These are phyloP conservation scores for Nycticryphes semicollaris DNA, from an alignment of 2,113 vertebrate species.

Conservation along the genomic window DNA sequence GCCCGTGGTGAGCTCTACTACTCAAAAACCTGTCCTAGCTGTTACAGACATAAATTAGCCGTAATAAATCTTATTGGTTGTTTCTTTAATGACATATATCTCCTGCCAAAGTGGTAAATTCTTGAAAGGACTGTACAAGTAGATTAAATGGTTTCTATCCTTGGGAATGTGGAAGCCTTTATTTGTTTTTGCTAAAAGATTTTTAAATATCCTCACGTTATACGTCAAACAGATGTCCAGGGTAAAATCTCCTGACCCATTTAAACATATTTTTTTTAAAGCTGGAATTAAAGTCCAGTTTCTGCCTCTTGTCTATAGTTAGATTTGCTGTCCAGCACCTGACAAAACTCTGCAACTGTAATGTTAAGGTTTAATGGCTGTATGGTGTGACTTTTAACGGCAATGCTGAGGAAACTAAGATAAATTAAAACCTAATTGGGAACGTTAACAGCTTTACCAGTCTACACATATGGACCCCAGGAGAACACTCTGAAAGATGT, in stretches of 20 bases:
- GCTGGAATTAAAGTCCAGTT: slow-evolving; percentile 70
- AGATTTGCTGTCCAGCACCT: slow-evolving; percentile 83
- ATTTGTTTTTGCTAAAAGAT: slow-evolving; percentile 85
- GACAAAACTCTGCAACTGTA: slow-evolving; percentile 86
- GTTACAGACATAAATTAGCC: slow-evolving; percentile 79
- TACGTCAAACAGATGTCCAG: slow-evolving; percentile 91
- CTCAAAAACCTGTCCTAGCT: slow-evolving; percentile 59
- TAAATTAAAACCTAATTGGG: slow-evolving; percentile 87
- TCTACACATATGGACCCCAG: slow-evolving; percentile 78
- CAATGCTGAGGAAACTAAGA: slow-evolving; percentile 77
- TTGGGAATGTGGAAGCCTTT: slow-evolving; percentile 76
- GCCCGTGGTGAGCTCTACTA: slow-evolving; percentile 69
- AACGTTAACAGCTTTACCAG: slow-evolving; percentile 84
- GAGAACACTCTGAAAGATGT: slow-evolving; percentile 78
- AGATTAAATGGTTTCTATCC: slow-evolving; percentile 76
- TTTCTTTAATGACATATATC: slow-evolving; percentile 75
- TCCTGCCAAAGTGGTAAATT: slow-evolving; percentile 73
- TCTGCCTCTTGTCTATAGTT: slow-evolving; percentile 32
- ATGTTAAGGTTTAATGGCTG: slow-evolving; percentile 71
- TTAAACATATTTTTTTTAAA: slow-evolving; percentile 68
- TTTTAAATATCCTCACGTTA: slow-evolving; percentile 78
- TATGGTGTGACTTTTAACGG: slow-evolving; percentile 71
- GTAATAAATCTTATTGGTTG: slow-evolving; percentile 82
- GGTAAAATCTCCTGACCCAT: slow-evolving; percentile 85
- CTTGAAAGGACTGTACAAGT: slow-evolving; percentile 56